A percentile compares a stretch with the other conserved stretches of the same genome.
Evolutionary conservation across 1,140 invertebrate genomes (phyloP).

Genomic region (Amyelois transitella): DNA sequence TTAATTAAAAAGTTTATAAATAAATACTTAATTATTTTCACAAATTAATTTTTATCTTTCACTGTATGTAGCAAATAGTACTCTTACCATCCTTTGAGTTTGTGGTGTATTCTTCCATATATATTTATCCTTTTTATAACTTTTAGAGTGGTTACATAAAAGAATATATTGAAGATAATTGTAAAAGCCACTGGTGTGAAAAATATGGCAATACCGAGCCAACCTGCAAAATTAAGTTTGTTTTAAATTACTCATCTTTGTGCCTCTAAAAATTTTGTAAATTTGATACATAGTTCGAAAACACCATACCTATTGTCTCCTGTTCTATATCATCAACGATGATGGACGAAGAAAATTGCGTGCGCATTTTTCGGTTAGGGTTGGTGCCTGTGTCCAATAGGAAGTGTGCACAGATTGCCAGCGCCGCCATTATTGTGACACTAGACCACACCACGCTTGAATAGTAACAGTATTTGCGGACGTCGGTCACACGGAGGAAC

Average conservation of each 20-base stretch:
- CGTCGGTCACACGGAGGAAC: conserved; percentile 87
- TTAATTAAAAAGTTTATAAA: neutral
- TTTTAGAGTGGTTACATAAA: conserved; percentile 85
- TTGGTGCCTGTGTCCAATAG: conserved; percentile 81
- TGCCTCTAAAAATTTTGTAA: neutral
- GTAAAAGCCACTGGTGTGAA: conserved; percentile 86
- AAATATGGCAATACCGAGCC: conserved; percentile 85
- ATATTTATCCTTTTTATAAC: conserved; percentile 85
- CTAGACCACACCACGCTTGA: conserved; percentile 86
- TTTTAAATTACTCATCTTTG: neutral
- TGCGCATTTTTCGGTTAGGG: conserved; percentile 64
- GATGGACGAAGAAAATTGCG: conserved; percentile 54
- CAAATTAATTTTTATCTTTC: neutral
- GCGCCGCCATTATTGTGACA: conserved; percentile 79
- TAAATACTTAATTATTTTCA: neutral
- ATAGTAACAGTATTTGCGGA: conserved; percentile 89
- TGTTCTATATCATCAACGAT: conserved; percentile 74
- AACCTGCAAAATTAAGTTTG: conserved; percentile 73
- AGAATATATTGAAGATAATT: conserved; percentile 84
- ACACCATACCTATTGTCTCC: conserved; percentile 77
- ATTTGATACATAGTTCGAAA: neutral
- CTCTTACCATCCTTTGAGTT: conserved; percentile 84
- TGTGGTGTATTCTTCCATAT: conserved; percentile 89
- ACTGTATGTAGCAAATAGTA: no score
- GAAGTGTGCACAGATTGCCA: conserved; percentile 87